Percentiles rank a stretch among this genome's conserved stretches.
phyloP scores from a whole-genome alignment of 2,888 invertebrate genomes.

The Chrysina gloriosa region DNA sequence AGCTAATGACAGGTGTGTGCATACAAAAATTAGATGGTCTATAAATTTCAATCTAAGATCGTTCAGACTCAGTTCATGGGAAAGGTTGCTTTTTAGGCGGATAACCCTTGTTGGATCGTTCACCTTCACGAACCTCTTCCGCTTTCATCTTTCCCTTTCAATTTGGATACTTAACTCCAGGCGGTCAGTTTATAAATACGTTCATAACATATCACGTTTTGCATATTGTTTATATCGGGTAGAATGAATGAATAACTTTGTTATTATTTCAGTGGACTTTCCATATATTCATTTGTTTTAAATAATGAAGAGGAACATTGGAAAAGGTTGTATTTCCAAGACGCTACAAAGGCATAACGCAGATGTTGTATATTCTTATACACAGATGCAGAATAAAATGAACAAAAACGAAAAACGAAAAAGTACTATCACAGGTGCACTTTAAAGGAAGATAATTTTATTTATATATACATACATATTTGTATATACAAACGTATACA shows the following conservation, averaged over 20 bases:
- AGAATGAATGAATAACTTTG: slow-evolving; percentile 4
- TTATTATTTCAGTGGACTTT: slow-evolving; percentile 8
- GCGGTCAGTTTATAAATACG: slow-evolving; percentile 3
- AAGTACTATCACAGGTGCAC: slow-evolving; percentile 52
- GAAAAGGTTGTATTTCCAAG: slow-evolving; percentile 6
- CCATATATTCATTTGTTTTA: slow-evolving; percentile 1
- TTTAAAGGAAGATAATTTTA: slow-evolving; percentile 46
- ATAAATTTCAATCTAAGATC: slow-evolving; percentile 26
- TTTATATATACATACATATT: slow-evolving; percentile 1
- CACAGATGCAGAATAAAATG: background rate
- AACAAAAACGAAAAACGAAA: slow-evolving; percentile 14
- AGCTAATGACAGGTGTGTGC: slow-evolving; percentile 19
- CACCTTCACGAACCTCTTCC: slow-evolving; percentile 49
- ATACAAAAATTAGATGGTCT: slow-evolving; percentile 17
- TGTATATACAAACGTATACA: background rate
- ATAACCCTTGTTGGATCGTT: slow-evolving; percentile 49
- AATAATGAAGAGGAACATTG: background rate
- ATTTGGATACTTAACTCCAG: background rate
- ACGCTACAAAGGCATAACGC: slow-evolving; percentile 51
- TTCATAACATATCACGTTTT: slow-evolving; percentile 1
- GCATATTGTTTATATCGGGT: slow-evolving; percentile 6
- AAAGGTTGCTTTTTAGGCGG: slow-evolving; percentile 13
- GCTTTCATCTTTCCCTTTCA: slow-evolving; percentile 48
- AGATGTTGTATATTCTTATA: slow-evolving; percentile 49
- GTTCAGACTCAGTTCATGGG: slow-evolving; percentile 41